A percentile compares a stretch with the other conserved stretches of the same genome.
Conservation (phyloP, 2,113 vertebrate species). For the Onychostruthus taczanowskii region DNA sequence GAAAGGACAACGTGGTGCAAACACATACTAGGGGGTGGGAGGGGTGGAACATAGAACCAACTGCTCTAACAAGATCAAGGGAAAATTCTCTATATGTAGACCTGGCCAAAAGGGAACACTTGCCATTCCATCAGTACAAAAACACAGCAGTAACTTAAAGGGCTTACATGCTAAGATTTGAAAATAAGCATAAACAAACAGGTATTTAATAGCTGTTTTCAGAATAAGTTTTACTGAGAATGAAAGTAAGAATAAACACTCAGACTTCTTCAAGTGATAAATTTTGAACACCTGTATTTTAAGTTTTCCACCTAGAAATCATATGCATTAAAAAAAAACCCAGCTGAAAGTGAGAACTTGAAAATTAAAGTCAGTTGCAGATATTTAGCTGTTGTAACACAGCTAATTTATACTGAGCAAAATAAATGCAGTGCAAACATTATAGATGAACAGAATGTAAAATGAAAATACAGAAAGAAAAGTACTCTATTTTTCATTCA, state of each 20-base stretch:
- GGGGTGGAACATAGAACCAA: background rate
- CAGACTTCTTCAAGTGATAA: background rate
- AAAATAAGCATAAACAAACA: background rate
- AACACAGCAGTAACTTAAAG: background rate
- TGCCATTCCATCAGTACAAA: conserved; percentile 20
- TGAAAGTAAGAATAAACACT: background rate
- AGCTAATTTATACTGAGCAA: background rate
- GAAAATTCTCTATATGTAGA: background rate
- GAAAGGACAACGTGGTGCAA: background rate
- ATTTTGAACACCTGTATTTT: background rate
- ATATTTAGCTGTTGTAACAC: background rate
- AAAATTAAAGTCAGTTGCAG: background rate
- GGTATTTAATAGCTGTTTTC: background rate
- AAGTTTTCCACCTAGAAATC: background rate
- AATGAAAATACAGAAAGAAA: background rate
- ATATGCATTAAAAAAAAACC: background rate
- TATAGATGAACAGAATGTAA: background rate
- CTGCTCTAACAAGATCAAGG: background rate
- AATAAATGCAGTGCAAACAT: background rate
- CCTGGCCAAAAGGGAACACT: background rate
- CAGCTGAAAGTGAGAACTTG: background rate
- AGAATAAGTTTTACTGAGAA: background rate
- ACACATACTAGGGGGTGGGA: background rate
- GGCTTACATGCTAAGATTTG: background rate
- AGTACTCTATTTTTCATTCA: background rate